These are phyloP conservation scores for Papilio polytes DNA, from an alignment of 1,140 invertebrate genomes.

Conservation along the genomic window DNA sequence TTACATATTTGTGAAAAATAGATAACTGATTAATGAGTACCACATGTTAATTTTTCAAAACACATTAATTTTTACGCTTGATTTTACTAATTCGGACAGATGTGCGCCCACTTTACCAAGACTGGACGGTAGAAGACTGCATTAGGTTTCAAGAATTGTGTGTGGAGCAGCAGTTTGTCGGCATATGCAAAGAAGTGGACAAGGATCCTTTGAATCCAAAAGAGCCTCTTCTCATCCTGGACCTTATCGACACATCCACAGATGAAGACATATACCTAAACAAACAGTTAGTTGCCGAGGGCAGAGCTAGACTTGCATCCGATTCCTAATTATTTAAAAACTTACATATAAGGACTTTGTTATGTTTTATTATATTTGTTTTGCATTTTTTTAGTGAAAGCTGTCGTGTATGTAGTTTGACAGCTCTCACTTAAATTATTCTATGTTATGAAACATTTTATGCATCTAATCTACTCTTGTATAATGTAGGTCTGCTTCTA, in stretches of 20 bases:
- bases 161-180: conserved; percentile 84
- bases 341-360: conserved; percentile 38
- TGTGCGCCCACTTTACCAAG: conserved; percentile 83
- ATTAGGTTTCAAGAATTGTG: conserved; percentile 85
- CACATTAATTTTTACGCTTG: neutral
- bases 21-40: too few species aligned
- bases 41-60: too few species aligned
- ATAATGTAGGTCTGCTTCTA: conserved; percentile 6
- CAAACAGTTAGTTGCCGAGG: conserved; percentile 80
- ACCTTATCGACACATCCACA: conserved; percentile 84
- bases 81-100: conserved; percentile 67
- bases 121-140: conserved; percentile 85
- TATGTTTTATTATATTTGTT: conserved; percentile 41
- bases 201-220: conserved; percentile 78
- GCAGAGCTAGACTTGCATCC: conserved; percentile 73
- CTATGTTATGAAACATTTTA: conserved; percentile 1
- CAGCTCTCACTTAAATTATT: conserved; percentile 19
- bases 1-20: too few species aligned
- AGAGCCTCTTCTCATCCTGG: conserved; percentile 82
- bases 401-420: neutral
- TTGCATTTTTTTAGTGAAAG: conserved; percentile 25
- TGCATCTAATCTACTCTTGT: neutral
- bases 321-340: conserved; percentile 47
- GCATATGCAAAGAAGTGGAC: conserved; percentile 80
- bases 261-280: conserved; percentile 83